Evolutionary conservation across 1,140 invertebrate species (phyloP).

Genomic region (Drepana arcuata): DNA sequence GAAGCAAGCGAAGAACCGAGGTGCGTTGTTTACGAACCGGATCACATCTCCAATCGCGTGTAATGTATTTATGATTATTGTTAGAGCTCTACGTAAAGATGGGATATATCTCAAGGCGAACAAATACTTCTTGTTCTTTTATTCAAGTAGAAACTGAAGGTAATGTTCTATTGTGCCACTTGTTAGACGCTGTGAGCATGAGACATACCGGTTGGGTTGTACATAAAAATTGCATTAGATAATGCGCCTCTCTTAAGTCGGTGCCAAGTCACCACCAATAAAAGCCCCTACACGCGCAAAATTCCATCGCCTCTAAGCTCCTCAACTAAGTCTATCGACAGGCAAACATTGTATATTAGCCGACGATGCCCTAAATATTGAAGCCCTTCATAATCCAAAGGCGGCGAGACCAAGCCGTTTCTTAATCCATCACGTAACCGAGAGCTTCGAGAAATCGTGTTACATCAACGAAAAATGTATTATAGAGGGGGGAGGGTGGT

Average conservation of each 20-base stretch:
- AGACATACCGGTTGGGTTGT: no score
- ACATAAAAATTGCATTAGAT: no score
- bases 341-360: slow-evolving; percentile 60
- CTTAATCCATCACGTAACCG: slow-evolving; percentile 74
- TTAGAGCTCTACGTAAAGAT: no score
- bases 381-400: slow-evolving; percentile 57
- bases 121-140: no score
- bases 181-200: no score
- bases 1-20: slow-evolving; percentile 19
- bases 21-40: slow-evolving; percentile 56
- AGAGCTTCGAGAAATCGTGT: slow-evolving; percentile 72
- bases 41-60: slow-evolving; percentile 55
- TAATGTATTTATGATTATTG: slow-evolving; percentile 70
- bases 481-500: slow-evolving; percentile 48
- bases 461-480: slow-evolving; percentile 74
- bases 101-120: no score
- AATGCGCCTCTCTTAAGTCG: no score
- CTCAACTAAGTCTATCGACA: slow-evolving; percentile 49
- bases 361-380: slow-evolving; percentile 57
- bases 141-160: no score
- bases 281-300: no score
- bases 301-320: slow-evolving; percentile 18
- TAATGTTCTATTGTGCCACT: no score
- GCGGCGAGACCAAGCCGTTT: slow-evolving; percentile 53
- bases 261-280: no score